A percentile compares a stretch with the other conserved stretches of the same genome.
Conservation (phyloP, 2,797 vertebrate species). For the Psittacula derbiana region DNA sequence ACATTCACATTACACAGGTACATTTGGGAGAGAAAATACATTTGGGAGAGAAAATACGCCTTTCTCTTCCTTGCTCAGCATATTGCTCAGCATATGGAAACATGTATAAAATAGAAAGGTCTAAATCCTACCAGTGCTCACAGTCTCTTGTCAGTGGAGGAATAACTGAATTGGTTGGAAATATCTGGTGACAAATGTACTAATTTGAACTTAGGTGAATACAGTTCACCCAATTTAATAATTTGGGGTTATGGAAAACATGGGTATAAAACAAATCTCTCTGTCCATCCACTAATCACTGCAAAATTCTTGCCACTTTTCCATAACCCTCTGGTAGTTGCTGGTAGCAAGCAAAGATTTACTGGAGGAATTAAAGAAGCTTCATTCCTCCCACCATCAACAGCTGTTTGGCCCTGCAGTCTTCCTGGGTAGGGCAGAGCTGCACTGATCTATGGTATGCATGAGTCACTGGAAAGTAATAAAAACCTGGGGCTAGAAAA, state of each 20-base stretch:
- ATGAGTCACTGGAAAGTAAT: conserved; percentile 30
- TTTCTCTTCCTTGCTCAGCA: not conserved
- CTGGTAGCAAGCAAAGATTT: not conserved
- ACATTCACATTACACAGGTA: not conserved
- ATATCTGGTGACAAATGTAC: not conserved
- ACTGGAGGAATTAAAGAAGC: not conserved
- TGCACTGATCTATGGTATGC: not conserved
- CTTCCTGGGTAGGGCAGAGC: not conserved
- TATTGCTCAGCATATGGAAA: not conserved
- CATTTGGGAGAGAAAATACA: not conserved
- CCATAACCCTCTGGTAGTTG: not conserved
- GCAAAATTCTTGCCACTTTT: not conserved
- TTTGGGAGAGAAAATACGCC: not conserved
- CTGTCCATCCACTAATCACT: not conserved
- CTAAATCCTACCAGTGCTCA: not conserved
- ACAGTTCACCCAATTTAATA: not conserved
- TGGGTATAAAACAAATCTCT: not conserved
- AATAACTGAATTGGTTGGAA: not conserved
- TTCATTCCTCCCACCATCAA: not conserved
- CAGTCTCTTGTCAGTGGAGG: not conserved
- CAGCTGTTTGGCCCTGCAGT: conserved; percentile 6
- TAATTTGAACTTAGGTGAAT: not conserved
- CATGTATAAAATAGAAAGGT: not conserved
- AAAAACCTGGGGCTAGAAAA: conserved; percentile 3
- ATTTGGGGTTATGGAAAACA: not conserved